phyloP scores from a whole-genome alignment of 92 coral and sea anemone genomes.

The Epizoanthus ramosus region DNA sequence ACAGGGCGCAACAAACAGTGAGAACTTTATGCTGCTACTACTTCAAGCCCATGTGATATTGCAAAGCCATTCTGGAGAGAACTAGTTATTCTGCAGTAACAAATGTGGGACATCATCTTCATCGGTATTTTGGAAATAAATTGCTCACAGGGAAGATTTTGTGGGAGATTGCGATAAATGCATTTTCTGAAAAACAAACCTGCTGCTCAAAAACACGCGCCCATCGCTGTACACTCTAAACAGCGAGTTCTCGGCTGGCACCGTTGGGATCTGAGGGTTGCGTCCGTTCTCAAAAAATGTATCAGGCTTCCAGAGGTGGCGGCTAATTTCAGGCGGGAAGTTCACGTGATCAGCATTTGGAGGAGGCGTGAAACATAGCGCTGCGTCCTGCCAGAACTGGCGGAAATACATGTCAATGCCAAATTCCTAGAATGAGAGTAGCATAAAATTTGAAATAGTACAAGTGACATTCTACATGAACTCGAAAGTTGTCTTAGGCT shows the following conservation, averaged over 20 bases:
- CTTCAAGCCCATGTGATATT: too few relatives aligned
- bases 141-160: too few relatives aligned
- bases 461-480: conserved; percentile 34
- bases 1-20: too few relatives aligned
- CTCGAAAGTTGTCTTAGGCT: conserved; percentile 56
- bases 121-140: too few relatives aligned
- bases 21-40: too few relatives aligned
- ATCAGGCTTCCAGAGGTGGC: conserved; percentile 36
- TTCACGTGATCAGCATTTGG: conserved; percentile 27
- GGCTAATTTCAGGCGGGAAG: conserved; percentile 24
- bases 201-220: conserved; percentile 22
- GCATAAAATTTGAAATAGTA: conserved; percentile 5
- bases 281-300: conserved; percentile 42
- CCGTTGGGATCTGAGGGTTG: not conserved
- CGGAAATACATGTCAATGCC: conserved; percentile 38
- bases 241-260: conserved; percentile 30
- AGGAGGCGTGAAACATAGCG: conserved; percentile 22
- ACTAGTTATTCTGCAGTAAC: too few relatives aligned
- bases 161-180: too few relatives aligned
- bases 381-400: conserved; percentile 35
- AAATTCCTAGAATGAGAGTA: conserved; percentile 6
- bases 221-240: conserved; percentile 33
- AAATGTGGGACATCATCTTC: too few relatives aligned
- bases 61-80: too few relatives aligned
- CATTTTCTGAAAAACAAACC: not conserved